Evolutionary conservation across 2,888 invertebrate genomes (phyloP), one percentile per base, ranked within the genome.

Genomic region (Anthrax anthrax): DNA sequence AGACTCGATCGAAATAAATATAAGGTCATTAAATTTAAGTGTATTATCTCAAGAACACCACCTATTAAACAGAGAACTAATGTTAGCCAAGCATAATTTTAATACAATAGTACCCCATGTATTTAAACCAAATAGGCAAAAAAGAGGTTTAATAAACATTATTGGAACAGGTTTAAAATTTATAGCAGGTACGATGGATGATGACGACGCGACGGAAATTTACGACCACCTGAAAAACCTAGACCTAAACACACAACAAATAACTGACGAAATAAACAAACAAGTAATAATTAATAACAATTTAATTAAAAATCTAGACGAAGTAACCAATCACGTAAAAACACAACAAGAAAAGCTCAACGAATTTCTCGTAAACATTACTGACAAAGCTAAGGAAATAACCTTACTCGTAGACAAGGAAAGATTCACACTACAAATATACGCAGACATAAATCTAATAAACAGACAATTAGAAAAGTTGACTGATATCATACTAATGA

Each of bases 101-200:
- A 4, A 23, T 4, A 23, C 23, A 6, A 23, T 23, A 4, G 8
- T 23, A 23, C 23, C 23, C 5, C 8, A 23, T 23, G 8, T 8
- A 23, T 8, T 6, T 23, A 23, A 4, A 23, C 5, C 4, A 23
- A 23, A 23, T 4, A 23, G 23, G 8, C 23, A 6, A 4, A 43
- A 37, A 37, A 17, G 43, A n/a, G 43, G 43, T 18, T 2, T 36
- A n/a, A 43, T 43, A 14, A 43, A 43, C 16, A 43, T 37, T n/a
- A 16, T 37, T 18, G 36, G 43, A 8, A 43, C 32, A 43, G 43
- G 43, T n/a, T 18, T 43, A 2, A 43, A 43, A 18, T 32, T 29
- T 10, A 10, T 32, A 42, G 37, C 37, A n/a, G 37, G 37, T 17
- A 37, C 37, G 4, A 37, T 37, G 37, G 37, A 37, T 17, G n/a